These are phyloP conservation scores for Choreutis nemorana DNA, from an alignment of 2,888 invertebrate species.

Conservation along the genomic window DNA sequence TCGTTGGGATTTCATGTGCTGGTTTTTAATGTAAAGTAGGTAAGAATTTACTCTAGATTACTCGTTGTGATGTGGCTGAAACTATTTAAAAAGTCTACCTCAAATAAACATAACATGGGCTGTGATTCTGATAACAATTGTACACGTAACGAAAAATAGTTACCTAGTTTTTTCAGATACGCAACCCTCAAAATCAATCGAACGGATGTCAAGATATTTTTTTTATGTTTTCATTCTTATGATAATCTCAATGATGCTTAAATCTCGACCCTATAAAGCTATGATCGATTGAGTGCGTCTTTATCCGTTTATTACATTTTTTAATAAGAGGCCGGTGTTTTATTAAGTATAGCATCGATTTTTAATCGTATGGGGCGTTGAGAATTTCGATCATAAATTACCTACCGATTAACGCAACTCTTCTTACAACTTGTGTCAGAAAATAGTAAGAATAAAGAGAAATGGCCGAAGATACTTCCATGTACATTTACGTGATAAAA, in stretches of 20 bases:
- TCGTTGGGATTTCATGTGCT: no score
- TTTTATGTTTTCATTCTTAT: slow-evolving; percentile 31
- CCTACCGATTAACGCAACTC: slow-evolving; percentile 42
- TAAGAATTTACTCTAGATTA: no score
- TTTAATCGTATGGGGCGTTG: slow-evolving; percentile 45
- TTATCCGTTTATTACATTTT: no score
- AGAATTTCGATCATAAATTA: slow-evolving; percentile 51
- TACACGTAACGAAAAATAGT: no score
- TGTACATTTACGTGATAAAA: not conserved
- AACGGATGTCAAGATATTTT: slow-evolving; percentile 14
- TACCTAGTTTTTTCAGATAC: no score
- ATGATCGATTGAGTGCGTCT: slow-evolving; percentile 45
- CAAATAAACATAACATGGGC: no score
- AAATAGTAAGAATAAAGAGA: slow-evolving; percentile 28
- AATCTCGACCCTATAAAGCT: slow-evolving; percentile 31
- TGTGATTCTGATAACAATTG: no score
- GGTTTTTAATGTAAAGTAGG: no score
- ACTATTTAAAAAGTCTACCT: no score
- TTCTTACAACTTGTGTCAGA: slow-evolving; percentile 38
- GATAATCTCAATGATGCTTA: no score
- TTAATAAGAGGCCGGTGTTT: slow-evolving; percentile 21
- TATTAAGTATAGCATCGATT: slow-evolving; percentile 32
- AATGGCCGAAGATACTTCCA: slow-evolving; percentile 10
- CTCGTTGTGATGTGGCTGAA: no score
- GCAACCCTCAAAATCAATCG: no score